Evolutionary conservation across 1,140 invertebrate species (phyloP).

Genomic region (Steinernema feltiae): DNA sequence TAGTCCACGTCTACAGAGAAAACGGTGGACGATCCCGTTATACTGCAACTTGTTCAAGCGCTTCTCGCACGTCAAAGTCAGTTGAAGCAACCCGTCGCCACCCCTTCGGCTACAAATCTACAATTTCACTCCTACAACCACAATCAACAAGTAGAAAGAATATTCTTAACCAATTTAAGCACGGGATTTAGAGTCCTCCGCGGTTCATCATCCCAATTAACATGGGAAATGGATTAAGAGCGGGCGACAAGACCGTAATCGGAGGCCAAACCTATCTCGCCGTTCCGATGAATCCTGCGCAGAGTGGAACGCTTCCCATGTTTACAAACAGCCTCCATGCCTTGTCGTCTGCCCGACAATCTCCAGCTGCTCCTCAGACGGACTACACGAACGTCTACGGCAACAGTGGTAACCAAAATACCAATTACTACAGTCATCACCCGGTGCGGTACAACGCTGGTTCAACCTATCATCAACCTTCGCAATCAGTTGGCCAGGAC

Average conservation of each 20-base stretch:
- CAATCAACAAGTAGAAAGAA: slow-evolving; percentile 3
- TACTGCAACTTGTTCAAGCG: not conserved
- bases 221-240: not conserved
- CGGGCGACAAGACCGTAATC: slow-evolving; percentile 15
- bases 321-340: not conserved
- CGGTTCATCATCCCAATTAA: slow-evolving; percentile 10
- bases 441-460: not conserved
- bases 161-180: not conserved
- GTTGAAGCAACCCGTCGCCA: not conserved
- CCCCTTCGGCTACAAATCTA: not conserved
- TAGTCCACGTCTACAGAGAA: not conserved
- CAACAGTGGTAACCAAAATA: not conserved
- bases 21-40: not conserved
- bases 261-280: slow-evolving; percentile 20
- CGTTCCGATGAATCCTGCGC: slow-evolving; percentile 18
- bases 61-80: not conserved
- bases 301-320: not conserved
- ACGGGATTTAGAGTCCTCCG: not conserved
- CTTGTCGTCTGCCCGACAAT: not conserved
- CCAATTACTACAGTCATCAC: not conserved
- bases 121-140: slow-evolving; percentile 18
- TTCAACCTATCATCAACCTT: not conserved
- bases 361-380: not conserved
- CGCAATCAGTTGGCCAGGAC: not conserved
- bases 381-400: not conserved